Conservation (phyloP, 2,888 invertebrate species). For the Hedychridium roseum region DNA sequence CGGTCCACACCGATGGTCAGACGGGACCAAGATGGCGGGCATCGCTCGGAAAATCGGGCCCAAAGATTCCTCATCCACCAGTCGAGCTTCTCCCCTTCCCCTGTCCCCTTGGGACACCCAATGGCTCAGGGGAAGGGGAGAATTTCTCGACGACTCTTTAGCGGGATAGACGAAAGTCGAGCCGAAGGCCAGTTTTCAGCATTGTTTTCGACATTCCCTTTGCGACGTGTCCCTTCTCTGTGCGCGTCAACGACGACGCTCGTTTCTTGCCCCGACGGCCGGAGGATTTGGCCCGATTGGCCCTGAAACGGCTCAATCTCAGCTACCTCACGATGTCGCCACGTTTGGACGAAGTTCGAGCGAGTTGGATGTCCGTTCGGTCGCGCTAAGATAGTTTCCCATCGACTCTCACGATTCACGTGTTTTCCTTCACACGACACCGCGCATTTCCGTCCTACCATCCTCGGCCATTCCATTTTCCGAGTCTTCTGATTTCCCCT, state of each 20-base stretch:
- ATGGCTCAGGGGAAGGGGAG: slow-evolving; percentile 7
- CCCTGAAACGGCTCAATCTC: slow-evolving; percentile 61
- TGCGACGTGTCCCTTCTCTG: neutral
- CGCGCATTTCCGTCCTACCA: no score
- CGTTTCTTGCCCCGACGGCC: slow-evolving; percentile 26
- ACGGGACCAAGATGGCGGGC: slow-evolving; percentile 62
- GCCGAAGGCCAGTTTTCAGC: neutral
- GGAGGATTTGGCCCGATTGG: slow-evolving; percentile 58
- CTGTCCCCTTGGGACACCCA: slow-evolving; percentile 9
- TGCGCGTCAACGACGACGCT: neutral
- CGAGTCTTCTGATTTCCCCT: no score
- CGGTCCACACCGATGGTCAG: slow-evolving; percentile 57
- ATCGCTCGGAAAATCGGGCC: slow-evolving; percentile 52
- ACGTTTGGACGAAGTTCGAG: slow-evolving; percentile 41
- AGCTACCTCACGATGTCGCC: slow-evolving; percentile 60
- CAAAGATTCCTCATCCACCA: slow-evolving; percentile 54
- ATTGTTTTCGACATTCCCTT: neutral
- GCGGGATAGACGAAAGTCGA: no score
- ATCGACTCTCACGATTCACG: no score
- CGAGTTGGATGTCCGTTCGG: no score
- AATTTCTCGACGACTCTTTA: no score
- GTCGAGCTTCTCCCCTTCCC: slow-evolving; percentile 4
- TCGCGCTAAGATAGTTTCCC: no score
- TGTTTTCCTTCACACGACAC: no score
- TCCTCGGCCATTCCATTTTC: no score